These are phyloP conservation scores for Varanus salvator DNA, from an alignment of 2,113 vertebrate species.

Conservation along the genomic window DNA sequence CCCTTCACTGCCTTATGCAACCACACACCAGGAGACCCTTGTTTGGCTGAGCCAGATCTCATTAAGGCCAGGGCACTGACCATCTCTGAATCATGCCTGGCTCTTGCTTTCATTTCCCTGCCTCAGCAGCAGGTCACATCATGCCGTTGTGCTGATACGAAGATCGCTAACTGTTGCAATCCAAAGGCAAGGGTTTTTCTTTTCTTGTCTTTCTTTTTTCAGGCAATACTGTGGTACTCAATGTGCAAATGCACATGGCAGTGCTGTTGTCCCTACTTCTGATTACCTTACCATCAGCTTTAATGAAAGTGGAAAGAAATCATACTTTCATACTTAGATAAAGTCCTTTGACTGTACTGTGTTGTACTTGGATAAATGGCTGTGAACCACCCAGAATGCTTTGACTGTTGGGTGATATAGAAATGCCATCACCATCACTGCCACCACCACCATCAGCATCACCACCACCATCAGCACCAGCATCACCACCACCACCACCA, in stretches of 20 bases:
- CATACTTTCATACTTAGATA: too few species aligned
- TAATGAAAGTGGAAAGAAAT: constrained; percentile 26
- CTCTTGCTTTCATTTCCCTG: constrained; percentile 55
- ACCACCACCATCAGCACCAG: too few species aligned
- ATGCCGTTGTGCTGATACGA: constrained; percentile 47
- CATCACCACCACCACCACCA: too few species aligned
- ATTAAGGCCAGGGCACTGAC: constrained; percentile 72
- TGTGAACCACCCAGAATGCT: too few species aligned
- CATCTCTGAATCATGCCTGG: constrained; percentile 71
- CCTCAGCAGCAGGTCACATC: constrained; percentile 51
- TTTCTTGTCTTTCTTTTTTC: neutral
- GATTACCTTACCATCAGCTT: too few species aligned
- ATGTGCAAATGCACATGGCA: neutral
- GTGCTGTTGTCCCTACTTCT: neutral
- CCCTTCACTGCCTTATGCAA: constrained; percentile 86
- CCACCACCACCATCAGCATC: too few species aligned
- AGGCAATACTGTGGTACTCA: neutral
- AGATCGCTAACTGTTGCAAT: constrained; percentile 1
- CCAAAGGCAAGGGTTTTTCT: neutral
- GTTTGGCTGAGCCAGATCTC: constrained; percentile 70
- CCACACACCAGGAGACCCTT: constrained; percentile 78
- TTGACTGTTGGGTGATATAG: too few species aligned
- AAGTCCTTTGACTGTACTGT: too few species aligned
- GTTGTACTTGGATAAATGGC: too few species aligned
- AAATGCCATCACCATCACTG: too few species aligned